Evolutionary conservation across 2,797 vertebrate genomes (phyloP).

Genomic region (Vespertilio murinus): DNA sequence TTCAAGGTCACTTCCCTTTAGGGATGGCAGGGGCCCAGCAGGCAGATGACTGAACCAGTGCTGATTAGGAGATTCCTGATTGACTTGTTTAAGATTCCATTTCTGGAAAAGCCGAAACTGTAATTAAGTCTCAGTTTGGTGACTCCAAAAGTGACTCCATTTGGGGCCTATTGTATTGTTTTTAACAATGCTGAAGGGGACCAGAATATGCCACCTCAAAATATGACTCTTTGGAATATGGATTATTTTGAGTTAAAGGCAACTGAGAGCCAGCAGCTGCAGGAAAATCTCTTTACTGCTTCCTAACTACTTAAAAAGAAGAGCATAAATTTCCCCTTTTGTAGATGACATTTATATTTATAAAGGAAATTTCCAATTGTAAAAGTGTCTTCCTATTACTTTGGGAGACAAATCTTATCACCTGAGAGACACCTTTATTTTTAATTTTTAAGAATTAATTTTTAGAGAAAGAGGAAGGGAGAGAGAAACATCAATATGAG

Average conservation of each 20-base stretch:
- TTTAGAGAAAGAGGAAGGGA: not conserved
- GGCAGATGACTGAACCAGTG: not conserved
- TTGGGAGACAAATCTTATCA: not conserved
- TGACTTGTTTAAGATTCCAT: not conserved
- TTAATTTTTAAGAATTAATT: not conserved
- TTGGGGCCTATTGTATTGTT: not conserved
- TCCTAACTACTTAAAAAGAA: not conserved
- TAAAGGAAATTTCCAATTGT: constrained; percentile 21
- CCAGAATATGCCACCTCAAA: not conserved
- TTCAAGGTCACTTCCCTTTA: not conserved
- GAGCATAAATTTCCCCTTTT: not conserved
- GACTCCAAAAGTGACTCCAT: not conserved
- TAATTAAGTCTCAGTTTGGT: not conserved
- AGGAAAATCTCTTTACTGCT: not conserved
- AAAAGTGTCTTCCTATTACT: not conserved
- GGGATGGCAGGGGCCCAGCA: not conserved
- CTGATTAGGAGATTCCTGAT: not conserved
- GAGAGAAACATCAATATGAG: not conserved
- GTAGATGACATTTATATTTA: not conserved
- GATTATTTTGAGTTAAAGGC: constrained; percentile 4
- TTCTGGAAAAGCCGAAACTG: not conserved
- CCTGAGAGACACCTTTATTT: not conserved
- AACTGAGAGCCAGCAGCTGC: not conserved
- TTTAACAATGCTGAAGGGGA: not conserved
- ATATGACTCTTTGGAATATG: not conserved